A percentile compares a stretch with the other conserved stretches of the same genome.
Evolutionary conservation across 2,113 vertebrate genomes (phyloP).

Genomic region (Danionella cerebrum): DNA sequence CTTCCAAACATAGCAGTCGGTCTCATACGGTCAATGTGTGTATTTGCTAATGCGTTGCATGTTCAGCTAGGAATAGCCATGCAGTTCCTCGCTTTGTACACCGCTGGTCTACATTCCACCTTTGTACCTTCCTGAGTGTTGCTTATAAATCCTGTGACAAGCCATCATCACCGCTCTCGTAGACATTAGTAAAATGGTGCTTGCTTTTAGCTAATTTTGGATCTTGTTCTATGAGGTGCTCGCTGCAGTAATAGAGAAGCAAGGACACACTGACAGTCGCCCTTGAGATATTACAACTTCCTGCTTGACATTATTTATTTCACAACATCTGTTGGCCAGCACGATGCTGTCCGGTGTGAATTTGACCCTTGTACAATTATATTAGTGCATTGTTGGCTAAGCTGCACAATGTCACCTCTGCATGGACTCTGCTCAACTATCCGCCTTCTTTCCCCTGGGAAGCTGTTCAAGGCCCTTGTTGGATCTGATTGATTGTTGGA

Average conservation of each 20-base stretch:
- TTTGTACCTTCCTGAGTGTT: conserved; percentile 16
- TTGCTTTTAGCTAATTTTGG: conserved; percentile 49
- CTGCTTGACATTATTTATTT: conserved; percentile 33
- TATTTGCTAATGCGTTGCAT: conserved; percentile 18
- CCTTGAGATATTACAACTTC: conserved; percentile 28
- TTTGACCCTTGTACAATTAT: conserved; percentile 31
- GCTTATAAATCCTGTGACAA: conserved; percentile 44
- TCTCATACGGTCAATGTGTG: conserved; percentile 17
- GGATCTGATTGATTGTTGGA: neutral
- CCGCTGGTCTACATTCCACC: conserved; percentile 24
- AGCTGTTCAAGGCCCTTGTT: neutral
- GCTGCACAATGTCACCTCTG: conserved; percentile 22
- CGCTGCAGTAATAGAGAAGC: conserved; percentile 14
- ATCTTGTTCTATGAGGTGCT: conserved; percentile 28
- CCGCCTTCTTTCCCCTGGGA: neutral
- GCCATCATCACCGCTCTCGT: conserved; percentile 43
- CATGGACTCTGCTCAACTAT: conserved; percentile 1
- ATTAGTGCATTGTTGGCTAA: conserved; percentile 31
- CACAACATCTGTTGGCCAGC: conserved; percentile 3
- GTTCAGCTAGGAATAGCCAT: conserved; percentile 50
- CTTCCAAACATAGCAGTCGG: conserved; percentile 39
- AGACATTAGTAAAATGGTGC: conserved; percentile 38
- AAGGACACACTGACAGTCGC: conserved; percentile 27
- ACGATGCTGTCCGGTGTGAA: neutral
- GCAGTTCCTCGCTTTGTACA: conserved; percentile 32